phyloP scores from a whole-genome alignment of 2,888 invertebrate species.

The Barypeithes pellucidus region DNA sequence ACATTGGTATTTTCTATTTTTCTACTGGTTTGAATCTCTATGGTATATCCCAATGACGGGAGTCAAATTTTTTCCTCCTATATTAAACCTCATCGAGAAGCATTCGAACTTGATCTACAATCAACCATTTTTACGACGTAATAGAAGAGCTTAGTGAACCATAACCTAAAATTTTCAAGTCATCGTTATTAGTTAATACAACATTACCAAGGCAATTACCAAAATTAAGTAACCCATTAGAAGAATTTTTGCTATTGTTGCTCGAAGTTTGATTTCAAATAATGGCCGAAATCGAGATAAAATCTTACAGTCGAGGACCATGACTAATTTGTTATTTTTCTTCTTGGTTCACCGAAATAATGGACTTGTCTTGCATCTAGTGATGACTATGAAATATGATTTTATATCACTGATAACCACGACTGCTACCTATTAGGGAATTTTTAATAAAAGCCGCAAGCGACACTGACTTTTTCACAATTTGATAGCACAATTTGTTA shows the following conservation, averaged over 20 bases:
- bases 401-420: too few species aligned
- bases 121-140: conserved; percentile 11
- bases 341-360: conserved; percentile 8
- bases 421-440: neutral
- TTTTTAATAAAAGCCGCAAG: too few species aligned
- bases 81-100: too few species aligned
- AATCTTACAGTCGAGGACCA: conserved; percentile 34
- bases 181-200: conserved; percentile 40
- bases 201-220: conserved; percentile 33
- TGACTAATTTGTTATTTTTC: conserved; percentile 29
- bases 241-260: conserved; percentile 17
- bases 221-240: conserved; percentile 42
- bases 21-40: too few species aligned
- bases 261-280: conserved; percentile 26
- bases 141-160: conserved; percentile 27
- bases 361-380: neutral
- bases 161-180: conserved; percentile 33
- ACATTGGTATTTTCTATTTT: too few species aligned
- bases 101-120: neutral
- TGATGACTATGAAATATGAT: too few species aligned
- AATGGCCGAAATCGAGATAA: conserved; percentile 32
- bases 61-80: too few species aligned
- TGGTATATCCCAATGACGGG: too few species aligned
- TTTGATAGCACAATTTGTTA: too few species aligned
- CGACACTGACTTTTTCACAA: too few species aligned